These are phyloP conservation scores for Ephialtes manifestator DNA, from an alignment of 2,888 invertebrate species.

Conservation along the genomic window DNA sequence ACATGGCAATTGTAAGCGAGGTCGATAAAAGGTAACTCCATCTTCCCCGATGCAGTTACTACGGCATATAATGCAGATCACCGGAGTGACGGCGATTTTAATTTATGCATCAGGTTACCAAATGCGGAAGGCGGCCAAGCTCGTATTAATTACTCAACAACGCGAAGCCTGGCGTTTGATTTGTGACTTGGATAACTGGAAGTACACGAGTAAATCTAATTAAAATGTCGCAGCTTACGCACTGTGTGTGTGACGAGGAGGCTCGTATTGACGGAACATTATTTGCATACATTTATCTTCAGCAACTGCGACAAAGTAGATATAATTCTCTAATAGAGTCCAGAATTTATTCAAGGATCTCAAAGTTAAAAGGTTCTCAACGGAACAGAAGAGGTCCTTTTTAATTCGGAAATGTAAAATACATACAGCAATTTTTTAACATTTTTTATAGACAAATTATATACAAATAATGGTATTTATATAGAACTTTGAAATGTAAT, in stretches of 20 bases:
- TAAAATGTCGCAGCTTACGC: constrained; percentile 69
- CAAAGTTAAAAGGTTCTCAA: no score
- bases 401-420: no score
- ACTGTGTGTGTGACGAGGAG: constrained; percentile 15
- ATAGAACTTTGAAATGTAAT: background rate
- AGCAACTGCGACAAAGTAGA: constrained; percentile 2
- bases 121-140: constrained; percentile 27
- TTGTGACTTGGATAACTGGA: constrained; percentile 74
- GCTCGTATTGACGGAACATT: background rate
- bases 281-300: constrained; percentile 9
- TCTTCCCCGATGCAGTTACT: constrained; percentile 18
- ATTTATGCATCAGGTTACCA: constrained; percentile 61
- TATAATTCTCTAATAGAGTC: background rate
- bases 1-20: background rate
- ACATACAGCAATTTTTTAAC: no score
- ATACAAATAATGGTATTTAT: background rate
- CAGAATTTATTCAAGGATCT: background rate
- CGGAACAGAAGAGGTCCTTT: no score
- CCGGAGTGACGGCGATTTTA: constrained; percentile 57
- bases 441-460: no score
- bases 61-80: constrained; percentile 38
- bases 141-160: constrained; percentile 63
- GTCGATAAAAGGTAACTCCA: constrained; percentile 33
- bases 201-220: constrained; percentile 72
- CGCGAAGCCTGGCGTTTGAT: constrained; percentile 71